Evolutionary conservation across 2,113 vertebrate species (phyloP).

Genomic region (Corythoichthys haematopterus): DNA sequence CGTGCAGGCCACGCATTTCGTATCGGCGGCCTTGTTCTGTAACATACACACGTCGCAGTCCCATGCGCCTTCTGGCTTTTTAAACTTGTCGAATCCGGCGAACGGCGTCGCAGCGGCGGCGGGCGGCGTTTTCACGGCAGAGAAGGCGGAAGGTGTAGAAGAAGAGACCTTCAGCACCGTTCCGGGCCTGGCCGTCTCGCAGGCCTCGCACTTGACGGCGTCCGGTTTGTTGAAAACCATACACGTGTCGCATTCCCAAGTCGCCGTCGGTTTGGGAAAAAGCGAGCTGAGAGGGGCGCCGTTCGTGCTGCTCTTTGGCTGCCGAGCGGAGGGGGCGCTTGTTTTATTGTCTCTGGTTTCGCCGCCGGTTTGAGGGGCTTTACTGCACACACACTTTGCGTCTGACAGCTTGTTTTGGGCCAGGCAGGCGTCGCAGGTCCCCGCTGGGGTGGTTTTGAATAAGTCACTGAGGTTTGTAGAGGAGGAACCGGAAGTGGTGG

Average conservation of each 20-base stretch:
- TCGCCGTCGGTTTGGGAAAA: slow-evolving; percentile 78
- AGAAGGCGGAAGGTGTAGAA: slow-evolving; percentile 70
- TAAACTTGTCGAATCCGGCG: slow-evolving; percentile 73
- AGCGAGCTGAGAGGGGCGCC: slow-evolving; percentile 73
- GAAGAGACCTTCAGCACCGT: slow-evolving; percentile 83
- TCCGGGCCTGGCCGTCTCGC: slow-evolving; percentile 92
- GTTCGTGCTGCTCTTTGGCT: slow-evolving; percentile 43
- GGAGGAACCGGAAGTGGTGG: slow-evolving; percentile 53
- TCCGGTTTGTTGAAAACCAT: slow-evolving; percentile 91
- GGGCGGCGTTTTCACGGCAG: slow-evolving; percentile 61
- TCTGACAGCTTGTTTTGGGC: slow-evolving; percentile 79
- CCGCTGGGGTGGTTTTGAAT: slow-evolving; percentile 72
- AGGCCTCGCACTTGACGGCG: slow-evolving; percentile 87
- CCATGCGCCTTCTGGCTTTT: slow-evolving; percentile 86
- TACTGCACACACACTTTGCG: slow-evolving; percentile 79
- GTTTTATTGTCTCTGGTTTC: slow-evolving; percentile 60
- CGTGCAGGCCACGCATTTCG: slow-evolving; percentile 84
- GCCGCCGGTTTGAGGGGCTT: slow-evolving; percentile 62
- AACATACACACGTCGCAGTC: slow-evolving; percentile 84
- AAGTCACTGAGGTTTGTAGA: slow-evolving; percentile 68
- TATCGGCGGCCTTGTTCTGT: slow-evolving; percentile 83
- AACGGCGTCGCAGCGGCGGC: not conserved
- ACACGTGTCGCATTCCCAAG: slow-evolving; percentile 96
- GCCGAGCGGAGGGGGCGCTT: slow-evolving; percentile 32
- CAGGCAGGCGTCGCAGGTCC: slow-evolving; percentile 78